Conservation (phyloP, 1,140 invertebrate species). For the Phenacoccus solenopsis region DNA sequence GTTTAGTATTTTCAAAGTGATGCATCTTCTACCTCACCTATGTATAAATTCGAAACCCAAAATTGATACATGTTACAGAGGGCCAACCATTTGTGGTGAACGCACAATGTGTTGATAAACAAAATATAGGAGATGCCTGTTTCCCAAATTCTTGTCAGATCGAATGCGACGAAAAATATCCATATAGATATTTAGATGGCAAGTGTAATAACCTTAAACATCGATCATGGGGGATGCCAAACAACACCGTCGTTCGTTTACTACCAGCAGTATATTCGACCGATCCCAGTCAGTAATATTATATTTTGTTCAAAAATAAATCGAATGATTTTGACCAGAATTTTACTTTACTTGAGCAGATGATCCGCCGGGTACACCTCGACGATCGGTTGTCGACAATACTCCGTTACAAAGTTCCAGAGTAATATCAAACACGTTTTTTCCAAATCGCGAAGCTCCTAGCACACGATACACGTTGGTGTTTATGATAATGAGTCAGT, state of each 20-base stretch:
- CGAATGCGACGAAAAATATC: conserved; percentile 27
- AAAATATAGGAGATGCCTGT: conserved; percentile 25
- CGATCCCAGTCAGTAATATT: background rate
- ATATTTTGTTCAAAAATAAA: no score
- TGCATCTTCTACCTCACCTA: no score
- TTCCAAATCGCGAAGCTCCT: conserved; percentile 34
- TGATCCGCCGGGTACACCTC: conserved; percentile 35
- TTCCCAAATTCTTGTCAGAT: conserved; percentile 7
- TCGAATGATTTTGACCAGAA: no score
- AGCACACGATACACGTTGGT: conserved; percentile 32
- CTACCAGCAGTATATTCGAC: conserved; percentile 44
- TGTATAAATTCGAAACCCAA: no score
- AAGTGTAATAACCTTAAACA: conserved; percentile 58
- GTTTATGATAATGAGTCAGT: conserved; percentile 45
- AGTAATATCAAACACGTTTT: conserved; percentile 35
- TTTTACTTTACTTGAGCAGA: no score
- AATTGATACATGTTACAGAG: no score
- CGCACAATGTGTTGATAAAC: background rate
- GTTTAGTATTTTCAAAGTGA: no score
- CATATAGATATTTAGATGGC: conserved; percentile 54
- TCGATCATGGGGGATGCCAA: conserved; percentile 40
- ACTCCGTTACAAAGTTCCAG: conserved; percentile 32
- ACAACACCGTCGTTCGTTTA: conserved; percentile 45
- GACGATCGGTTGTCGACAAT: background rate
- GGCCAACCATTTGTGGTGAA: background rate